Conservation (phyloP, 1,140 invertebrate genomes). For the Paraescarpia echinospica region DNA sequence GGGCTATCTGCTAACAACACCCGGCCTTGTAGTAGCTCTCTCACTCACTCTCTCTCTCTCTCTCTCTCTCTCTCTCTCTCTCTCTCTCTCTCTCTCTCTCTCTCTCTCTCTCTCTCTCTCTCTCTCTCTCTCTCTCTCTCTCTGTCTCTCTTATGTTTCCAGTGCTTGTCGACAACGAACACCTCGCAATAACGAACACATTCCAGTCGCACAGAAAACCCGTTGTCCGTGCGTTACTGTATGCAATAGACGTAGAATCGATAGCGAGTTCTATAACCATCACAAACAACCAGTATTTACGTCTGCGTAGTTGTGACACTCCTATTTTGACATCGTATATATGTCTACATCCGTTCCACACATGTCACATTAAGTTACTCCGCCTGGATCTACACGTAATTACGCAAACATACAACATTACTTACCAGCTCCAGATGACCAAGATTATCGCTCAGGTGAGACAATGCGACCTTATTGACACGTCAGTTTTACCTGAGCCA, state of each 20-base stretch:
- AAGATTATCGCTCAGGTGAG: neutral
- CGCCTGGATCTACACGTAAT: neutral
- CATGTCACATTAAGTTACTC: neutral
- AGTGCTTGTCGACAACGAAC: neutral
- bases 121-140: too few species aligned
- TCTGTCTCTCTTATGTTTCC: too few species aligned
- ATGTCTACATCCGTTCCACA: neutral
- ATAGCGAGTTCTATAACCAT: neutral
- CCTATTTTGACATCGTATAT: neutral
- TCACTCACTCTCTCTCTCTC: too few species aligned
- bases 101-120: too few species aligned
- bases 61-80: too few species aligned
- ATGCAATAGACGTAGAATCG: neutral
- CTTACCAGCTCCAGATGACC: neutral
- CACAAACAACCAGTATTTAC: neutral
- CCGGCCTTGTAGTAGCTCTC: too few species aligned
- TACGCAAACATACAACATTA: neutral
- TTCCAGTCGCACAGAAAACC: neutral
- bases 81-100: too few species aligned
- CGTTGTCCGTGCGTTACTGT: neutral
- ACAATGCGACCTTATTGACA: neutral
- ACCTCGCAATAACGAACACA: neutral
- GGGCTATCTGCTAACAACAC: neutral
- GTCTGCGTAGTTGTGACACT: neutral
- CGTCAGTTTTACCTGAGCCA: neutral